Conservation (phyloP, 2,888 invertebrate genomes). For the Sesamia inferens region DNA sequence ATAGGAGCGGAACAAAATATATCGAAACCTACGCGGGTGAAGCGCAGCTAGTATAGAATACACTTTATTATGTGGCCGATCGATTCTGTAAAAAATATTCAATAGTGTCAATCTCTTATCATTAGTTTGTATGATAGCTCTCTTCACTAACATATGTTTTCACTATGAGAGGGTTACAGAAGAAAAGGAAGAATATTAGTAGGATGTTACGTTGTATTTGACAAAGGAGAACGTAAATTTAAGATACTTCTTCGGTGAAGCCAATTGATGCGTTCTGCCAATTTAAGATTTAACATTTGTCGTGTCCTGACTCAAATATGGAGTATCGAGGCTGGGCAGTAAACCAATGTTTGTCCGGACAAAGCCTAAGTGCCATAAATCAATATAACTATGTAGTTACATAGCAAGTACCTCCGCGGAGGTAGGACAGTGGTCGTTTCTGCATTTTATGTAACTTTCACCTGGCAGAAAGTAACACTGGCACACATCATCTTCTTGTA, state of each 20-base stretch:
- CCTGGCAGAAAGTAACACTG: slow-evolving; percentile 50
- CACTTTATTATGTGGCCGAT: too few relatives aligned
- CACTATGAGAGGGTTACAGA: too few relatives aligned
- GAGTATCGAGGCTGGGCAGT: slow-evolving; percentile 31
- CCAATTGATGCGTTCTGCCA: slow-evolving; percentile 10
- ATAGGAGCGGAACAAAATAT: too few relatives aligned
- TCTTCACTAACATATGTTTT: too few relatives aligned
- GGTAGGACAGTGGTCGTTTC: slow-evolving; percentile 53
- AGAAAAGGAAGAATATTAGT: background rate
- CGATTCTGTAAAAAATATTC: too few relatives aligned
- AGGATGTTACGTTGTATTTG: background rate
- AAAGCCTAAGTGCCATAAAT: slow-evolving; percentile 41
- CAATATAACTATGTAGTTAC: slow-evolving; percentile 24
- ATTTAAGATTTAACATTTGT: slow-evolving; percentile 5
- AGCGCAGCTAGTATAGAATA: too few relatives aligned
- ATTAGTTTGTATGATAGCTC: too few relatives aligned
- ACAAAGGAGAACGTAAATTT: background rate
- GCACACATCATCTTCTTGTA: slow-evolving; percentile 48
- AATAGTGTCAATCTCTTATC: too few relatives aligned
- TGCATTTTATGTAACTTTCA: slow-evolving; percentile 61
- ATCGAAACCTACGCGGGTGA: too few relatives aligned
- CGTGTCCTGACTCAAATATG: slow-evolving; percentile 9
- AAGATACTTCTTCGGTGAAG: background rate
- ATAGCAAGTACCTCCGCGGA: slow-evolving; percentile 31
- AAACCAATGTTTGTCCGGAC: slow-evolving; percentile 42